A percentile compares a stretch with the other conserved stretches of the same genome.
phyloP scores from a whole-genome alignment of 1,140 invertebrate species.

The Mercenaria mercenaria region DNA sequence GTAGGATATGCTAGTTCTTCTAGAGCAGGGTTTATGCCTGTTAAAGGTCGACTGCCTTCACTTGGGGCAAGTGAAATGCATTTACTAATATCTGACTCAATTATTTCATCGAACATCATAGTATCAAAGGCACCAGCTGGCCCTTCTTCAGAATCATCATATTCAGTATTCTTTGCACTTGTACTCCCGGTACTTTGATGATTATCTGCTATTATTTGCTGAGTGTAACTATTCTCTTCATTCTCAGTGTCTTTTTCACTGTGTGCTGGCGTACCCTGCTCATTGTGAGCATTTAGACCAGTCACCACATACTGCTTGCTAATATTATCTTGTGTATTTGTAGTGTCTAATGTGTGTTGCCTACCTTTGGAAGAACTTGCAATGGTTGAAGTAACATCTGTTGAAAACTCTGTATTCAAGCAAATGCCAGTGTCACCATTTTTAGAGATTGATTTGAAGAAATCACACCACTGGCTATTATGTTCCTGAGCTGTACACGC shows the following conservation, averaged over 20 bases:
- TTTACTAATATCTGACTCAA: background rate
- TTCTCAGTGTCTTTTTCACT: background rate
- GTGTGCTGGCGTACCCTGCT: background rate
- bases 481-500: background rate
- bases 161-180: background rate
- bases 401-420: background rate
- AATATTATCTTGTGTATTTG: no score
- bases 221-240: background rate
- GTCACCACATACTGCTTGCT: no score
- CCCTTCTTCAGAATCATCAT: background rate
- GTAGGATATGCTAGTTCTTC: slow-evolving; percentile 30
- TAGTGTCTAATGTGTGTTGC: background rate
- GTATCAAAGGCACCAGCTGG: slow-evolving; percentile 25
- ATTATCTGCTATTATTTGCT: background rate
- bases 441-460: background rate
- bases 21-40: background rate
- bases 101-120: background rate
- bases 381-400: background rate
- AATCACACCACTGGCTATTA: background rate
- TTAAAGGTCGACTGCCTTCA: slow-evolving; percentile 8
- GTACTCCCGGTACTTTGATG: background rate
- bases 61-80: slow-evolving; percentile 13
- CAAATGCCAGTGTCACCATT: background rate
- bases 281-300: background rate
- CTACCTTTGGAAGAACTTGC: background rate